A percentile compares a stretch with the other conserved stretches of the same genome.
phyloP scores from a whole-genome alignment of 2,797 vertebrate genomes.

The Siniperca scherzeri region DNA sequence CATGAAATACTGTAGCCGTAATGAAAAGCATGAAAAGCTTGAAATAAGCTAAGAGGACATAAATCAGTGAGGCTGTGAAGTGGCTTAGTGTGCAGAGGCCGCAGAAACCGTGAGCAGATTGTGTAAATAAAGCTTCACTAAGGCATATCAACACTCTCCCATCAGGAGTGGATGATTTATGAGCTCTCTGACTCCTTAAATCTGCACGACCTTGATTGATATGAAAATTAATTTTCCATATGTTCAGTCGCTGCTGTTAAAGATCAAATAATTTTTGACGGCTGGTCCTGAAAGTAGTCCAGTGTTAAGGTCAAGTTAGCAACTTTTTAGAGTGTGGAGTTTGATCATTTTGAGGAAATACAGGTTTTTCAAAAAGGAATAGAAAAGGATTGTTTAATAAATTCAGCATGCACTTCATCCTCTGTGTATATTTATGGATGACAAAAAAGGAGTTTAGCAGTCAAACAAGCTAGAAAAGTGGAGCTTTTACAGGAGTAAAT shows the following conservation, averaged over 20 bases:
- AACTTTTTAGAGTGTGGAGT: not conserved
- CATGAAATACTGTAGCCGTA: slow-evolving; percentile 7
- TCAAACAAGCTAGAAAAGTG: not conserved
- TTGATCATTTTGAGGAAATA: not conserved
- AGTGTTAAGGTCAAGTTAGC: not conserved
- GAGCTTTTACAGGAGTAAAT: not conserved
- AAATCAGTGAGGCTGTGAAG: slow-evolving; percentile 24
- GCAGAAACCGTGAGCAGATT: slow-evolving; percentile 38
- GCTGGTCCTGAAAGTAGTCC: not conserved
- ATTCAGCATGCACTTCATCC: not conserved
- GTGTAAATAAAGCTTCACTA: slow-evolving; percentile 48
- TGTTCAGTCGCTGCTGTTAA: not conserved
- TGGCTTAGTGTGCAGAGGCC: slow-evolving; percentile 20
- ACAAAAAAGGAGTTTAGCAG: not conserved
- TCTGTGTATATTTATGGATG: not conserved
- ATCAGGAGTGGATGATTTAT: slow-evolving; percentile 38
- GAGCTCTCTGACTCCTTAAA: slow-evolving; percentile 23
- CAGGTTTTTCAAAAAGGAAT: not conserved
- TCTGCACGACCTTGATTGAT: slow-evolving; percentile 32
- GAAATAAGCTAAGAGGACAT: slow-evolving; percentile 13
- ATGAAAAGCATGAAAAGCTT: slow-evolving; percentile 18
- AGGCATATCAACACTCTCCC: not conserved
- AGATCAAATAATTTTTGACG: not conserved
- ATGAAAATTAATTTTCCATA: slow-evolving; percentile 34
- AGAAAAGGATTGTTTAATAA: too few species aligned